Evolutionary conservation across 2,888 invertebrate species (phyloP), one percentile per base, ranked within the genome.

Genomic region (Apotomis capreana): DNA sequence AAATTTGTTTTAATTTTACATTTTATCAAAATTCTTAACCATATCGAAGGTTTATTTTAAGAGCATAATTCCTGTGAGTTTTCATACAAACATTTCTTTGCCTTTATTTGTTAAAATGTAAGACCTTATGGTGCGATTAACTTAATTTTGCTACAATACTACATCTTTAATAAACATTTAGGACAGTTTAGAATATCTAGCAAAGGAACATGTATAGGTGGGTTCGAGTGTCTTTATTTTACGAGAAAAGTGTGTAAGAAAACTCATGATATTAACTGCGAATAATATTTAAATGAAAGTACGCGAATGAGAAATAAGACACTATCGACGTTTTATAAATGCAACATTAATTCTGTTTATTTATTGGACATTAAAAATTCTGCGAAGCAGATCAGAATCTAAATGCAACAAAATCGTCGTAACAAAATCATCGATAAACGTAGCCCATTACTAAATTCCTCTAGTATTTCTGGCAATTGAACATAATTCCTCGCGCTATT

Each of bases 1-100:
- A 91, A 90, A 91, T 88, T 88, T 89, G 86, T 89, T 88, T 85
- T 87, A 89, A 72, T 86, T 89, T 89, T 90, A 90, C 87, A 88
- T 87, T 87, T 87, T 88, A 81, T 82, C 84, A 83, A 76, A 74
- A 87, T 81, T 78, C 86, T 85, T 87, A 87, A 84, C 80, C 83
- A 84, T 88, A 87, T 80, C 79, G 57, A 73, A 59, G 58, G 37
- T 64, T 68, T 72, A 68, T 26, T 68, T 58, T 68, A 68, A 68
- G 63, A 68, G 62, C 63, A 44, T 37, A 68, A 63, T 68, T 68
- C 72, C 72, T 72, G 72, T 68, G 59, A 72, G 63, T 72, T 68
- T 62, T 68, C 63, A 13, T 63, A 59, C 52, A 61, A 72, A 72
- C 65, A 68, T 26, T 59, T 54, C 13, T 57, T 67, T 46, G 36